Percentiles rank a stretch among this genome's conserved stretches.
These are phyloP conservation scores for Monochamus saltuarius DNA, from an alignment of 1,140 invertebrate genomes.

Conservation along the genomic window DNA sequence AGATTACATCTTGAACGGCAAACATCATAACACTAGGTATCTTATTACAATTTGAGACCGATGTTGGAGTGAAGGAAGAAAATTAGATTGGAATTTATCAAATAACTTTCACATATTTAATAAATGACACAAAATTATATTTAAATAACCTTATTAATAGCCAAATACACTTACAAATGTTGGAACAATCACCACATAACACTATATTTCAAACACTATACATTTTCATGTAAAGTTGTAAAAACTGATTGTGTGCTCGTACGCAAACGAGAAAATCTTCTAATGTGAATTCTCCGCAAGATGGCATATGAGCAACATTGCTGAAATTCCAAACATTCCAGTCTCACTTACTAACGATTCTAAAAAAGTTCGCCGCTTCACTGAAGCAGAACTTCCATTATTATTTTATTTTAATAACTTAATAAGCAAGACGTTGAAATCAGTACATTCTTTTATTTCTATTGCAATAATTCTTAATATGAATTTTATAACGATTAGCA, in stretches of 20 bases:
- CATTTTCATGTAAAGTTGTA: conserved; percentile 11
- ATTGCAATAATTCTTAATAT: no score
- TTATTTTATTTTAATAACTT: no score
- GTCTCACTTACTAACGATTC: conserved; percentile 8
- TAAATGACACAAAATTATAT: neutral
- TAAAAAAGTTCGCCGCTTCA: conserved; percentile 10
- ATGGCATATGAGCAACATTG: conserved; percentile 24
- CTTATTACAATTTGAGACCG: conserved; percentile 9
- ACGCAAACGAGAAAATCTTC: conserved; percentile 13
- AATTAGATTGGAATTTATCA: conserved; percentile 7
- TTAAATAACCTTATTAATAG: conserved; percentile 1
- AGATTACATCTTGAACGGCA: conserved; percentile 27
- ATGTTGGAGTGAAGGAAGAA: conserved; percentile 4
- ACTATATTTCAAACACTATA: conserved; percentile 10
- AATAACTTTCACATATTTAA: conserved; percentile 7
- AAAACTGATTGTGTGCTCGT: conserved; percentile 13
- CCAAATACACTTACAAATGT: conserved; percentile 8
- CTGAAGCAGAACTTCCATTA: no score
- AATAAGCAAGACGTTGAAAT: no score
- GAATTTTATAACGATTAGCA: no score
- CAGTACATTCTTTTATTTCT: no score
- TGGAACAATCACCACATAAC: neutral
- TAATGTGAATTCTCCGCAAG: conserved; percentile 27
- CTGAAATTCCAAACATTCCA: conserved; percentile 20
- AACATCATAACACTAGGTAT: conserved; percentile 4